phyloP scores from a whole-genome alignment of 2,797 vertebrate species.

The Hozukius guyotensis region DNA sequence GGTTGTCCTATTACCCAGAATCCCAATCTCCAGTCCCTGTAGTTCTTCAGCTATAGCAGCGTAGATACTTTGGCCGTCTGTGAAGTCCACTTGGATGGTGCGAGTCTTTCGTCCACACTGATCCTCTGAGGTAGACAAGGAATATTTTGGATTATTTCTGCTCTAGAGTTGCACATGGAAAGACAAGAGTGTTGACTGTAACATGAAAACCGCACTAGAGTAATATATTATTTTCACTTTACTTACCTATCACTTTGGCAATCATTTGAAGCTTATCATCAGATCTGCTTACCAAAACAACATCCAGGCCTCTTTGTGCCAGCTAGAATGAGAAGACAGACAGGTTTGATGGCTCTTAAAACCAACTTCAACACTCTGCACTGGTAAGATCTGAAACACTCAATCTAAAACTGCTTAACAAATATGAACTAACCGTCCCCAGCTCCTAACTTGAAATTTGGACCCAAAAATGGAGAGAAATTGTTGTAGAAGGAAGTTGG shows the following conservation, averaged over 20 bases:
- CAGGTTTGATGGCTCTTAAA: neutral
- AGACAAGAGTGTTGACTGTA: neutral
- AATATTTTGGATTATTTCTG: neutral
- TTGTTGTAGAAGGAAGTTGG: neutral
- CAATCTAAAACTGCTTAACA: neutral
- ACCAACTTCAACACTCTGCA: neutral
- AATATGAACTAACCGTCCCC: neutral
- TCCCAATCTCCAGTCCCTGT: conserved; percentile 82
- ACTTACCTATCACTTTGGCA: conserved; percentile 83
- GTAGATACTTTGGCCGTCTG: conserved; percentile 79
- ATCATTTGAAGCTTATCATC: conserved; percentile 74
- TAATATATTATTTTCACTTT: neutral
- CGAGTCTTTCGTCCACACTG: conserved; percentile 70
- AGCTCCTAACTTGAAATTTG: neutral
- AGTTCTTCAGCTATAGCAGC: conserved; percentile 72
- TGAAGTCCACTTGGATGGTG: conserved; percentile 84
- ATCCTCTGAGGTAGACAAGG: conserved; percentile 66
- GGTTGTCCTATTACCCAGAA: conserved; percentile 79
- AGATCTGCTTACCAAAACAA: conserved; percentile 83
- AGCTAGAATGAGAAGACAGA: conserved; percentile 70
- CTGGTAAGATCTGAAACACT: neutral
- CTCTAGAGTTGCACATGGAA: neutral
- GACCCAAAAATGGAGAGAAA: neutral
- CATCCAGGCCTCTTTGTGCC: conserved; percentile 83
- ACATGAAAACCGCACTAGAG: too few species aligned